A percentile compares a stretch with the other conserved stretches of the same genome.
Evolutionary conservation across 1,140 invertebrate genomes (phyloP).

Genomic region (Drosophila quadrilineata): DNA sequence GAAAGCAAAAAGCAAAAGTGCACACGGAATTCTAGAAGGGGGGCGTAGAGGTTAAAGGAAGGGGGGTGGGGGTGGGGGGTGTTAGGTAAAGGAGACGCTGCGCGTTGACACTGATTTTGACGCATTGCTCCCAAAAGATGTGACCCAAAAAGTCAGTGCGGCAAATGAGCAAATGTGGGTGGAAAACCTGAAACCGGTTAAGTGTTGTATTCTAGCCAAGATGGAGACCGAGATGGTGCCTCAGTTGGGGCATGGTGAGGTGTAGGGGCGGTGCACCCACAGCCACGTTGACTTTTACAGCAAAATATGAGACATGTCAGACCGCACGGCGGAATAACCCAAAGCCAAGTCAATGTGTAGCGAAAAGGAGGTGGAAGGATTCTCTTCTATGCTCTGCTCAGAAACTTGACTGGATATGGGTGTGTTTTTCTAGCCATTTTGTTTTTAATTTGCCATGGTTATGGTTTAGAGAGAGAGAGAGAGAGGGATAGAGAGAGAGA

Average conservation of each 20-base stretch:
- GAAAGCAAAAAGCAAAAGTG: too few species aligned
- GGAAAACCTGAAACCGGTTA: slow-evolving; percentile 64
- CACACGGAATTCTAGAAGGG: too few species aligned
- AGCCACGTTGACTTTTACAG: slow-evolving; percentile 3
- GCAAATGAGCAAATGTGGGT: slow-evolving; percentile 73
- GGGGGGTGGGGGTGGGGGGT: background rate
- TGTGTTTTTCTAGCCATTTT: slow-evolving; percentile 48
- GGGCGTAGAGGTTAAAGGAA: too few species aligned
- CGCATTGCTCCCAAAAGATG: slow-evolving; percentile 76
- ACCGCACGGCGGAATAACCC: slow-evolving; percentile 14
- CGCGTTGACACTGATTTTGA: slow-evolving; percentile 79
- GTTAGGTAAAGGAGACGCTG: slow-evolving; percentile 30
- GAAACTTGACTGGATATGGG: slow-evolving; percentile 15
- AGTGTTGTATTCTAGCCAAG: slow-evolving; percentile 54
- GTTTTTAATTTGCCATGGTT: slow-evolving; percentile 63
- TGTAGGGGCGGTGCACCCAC: too few species aligned
- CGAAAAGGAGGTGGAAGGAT: background rate
- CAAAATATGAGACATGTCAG: slow-evolving; percentile 63
- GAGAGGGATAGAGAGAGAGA: background rate
- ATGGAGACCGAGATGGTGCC: too few species aligned
- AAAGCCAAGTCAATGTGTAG: slow-evolving; percentile 5
- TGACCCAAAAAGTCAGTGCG: slow-evolving; percentile 77
- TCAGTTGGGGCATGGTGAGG: too few species aligned
- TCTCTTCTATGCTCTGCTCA: too few species aligned
- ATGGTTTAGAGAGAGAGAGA: slow-evolving; percentile 6